phyloP scores from a whole-genome alignment of 2,113 vertebrate genomes.

The Mionectes macconnelli region DNA sequence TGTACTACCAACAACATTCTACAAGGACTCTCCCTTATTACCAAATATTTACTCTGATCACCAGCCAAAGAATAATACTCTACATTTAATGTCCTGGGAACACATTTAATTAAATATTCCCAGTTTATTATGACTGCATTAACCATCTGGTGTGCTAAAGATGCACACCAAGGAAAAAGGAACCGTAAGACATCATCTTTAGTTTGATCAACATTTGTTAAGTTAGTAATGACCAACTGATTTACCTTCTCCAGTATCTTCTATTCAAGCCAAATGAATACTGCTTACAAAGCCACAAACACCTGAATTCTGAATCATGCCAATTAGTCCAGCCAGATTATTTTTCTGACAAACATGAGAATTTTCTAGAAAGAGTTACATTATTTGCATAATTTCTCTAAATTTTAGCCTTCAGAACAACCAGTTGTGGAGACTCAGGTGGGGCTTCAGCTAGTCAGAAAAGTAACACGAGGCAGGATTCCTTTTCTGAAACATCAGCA shows the following conservation, averaged over 20 bases:
- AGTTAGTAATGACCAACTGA: background rate
- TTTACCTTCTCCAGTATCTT: background rate
- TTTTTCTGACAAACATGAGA: background rate
- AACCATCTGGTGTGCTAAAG: conserved; percentile 54
- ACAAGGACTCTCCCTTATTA: background rate
- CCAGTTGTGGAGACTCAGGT: background rate
- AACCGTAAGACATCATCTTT: conserved; percentile 14
- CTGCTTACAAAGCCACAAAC: background rate
- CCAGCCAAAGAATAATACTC: conserved; percentile 42
- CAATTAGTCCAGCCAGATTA: background rate
- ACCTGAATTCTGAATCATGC: background rate
- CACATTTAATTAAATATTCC: conserved; percentile 59
- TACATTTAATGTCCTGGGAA: conserved; percentile 33
- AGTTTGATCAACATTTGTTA: conserved; percentile 21
- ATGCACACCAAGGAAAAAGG: background rate
- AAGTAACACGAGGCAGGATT: background rate
- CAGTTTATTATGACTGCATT: conserved; percentile 47
- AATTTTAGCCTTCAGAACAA: background rate
- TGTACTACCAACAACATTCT: conserved; percentile 1
- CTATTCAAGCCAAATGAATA: background rate
- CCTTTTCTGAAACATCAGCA: background rate
- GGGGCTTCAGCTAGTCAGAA: background rate
- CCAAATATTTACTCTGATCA: conserved; percentile 58
- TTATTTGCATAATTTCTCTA: background rate
- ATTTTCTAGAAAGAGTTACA: background rate